phyloP scores from a whole-genome alignment of 2,888 invertebrate genomes.

The Acanthosoma haemorrhoidale region DNA sequence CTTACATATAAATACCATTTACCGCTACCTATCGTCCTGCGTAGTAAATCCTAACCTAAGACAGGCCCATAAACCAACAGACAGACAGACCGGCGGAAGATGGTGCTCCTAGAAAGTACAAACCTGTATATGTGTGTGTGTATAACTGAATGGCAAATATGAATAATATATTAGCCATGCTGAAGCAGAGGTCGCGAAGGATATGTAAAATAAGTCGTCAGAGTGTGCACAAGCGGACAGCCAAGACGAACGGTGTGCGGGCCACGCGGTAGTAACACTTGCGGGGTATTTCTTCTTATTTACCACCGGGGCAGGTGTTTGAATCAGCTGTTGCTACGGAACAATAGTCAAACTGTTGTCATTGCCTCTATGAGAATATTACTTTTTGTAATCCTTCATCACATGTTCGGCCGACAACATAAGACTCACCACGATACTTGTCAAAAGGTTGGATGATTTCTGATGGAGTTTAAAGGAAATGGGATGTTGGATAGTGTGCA shows the following conservation, averaged over 20 bases:
- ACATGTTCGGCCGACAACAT: no score
- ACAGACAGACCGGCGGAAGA: no score
- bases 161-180: no score
- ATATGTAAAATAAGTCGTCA: constrained; percentile 8
- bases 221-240: background rate
- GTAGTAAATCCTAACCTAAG: background rate
- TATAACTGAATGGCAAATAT: constrained; percentile 9
- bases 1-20: background rate
- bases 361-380: no score
- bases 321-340: no score
- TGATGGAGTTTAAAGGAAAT: no score
- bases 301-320: background rate
- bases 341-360: no score
- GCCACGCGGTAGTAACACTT: background rate
- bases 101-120: background rate
- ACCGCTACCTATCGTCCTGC: background rate
- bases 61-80: constrained; percentile 1
- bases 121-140: no score
- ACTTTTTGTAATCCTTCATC: no score
- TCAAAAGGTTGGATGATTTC: no score
- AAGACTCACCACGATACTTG: no score
- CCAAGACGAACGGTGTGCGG: background rate
- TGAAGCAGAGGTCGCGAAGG: constrained; percentile 7
- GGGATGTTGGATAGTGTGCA: no score
- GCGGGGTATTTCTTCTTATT: background rate